These are phyloP conservation scores for Cettia cetti DNA, from an alignment of 2,113 vertebrate genomes.

Conservation along the genomic window DNA sequence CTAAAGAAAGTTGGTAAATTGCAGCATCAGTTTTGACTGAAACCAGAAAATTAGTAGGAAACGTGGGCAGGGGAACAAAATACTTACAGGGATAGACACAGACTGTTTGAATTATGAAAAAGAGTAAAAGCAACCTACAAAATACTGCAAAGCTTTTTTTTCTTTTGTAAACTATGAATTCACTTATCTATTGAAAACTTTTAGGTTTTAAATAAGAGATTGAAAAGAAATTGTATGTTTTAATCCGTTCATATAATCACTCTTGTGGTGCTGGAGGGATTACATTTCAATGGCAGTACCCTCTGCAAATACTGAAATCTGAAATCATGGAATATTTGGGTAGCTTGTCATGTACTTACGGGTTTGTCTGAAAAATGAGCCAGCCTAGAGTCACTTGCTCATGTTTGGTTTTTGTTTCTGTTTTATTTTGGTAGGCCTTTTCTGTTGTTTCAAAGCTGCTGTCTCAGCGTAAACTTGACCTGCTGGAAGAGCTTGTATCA, in stretches of 20 bases:
- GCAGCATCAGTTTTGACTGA: background rate
- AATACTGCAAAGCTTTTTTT: background rate
- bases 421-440: conserved; percentile 81
- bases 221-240: background rate
- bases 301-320: background rate
- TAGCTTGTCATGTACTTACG: background rate
- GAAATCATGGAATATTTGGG: background rate
- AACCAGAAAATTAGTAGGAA: background rate
- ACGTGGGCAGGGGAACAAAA: background rate
- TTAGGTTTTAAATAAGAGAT: background rate
- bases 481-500: conserved; percentile 87
- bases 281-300: background rate
- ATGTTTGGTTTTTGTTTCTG: background rate
- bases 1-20: background rate
- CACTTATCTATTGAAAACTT: background rate
- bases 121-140: background rate
- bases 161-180: background rate
- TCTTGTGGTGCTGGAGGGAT: background rate
- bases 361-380: background rate
- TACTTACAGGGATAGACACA: background rate
- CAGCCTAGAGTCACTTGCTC: background rate
- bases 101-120: background rate
- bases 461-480: conserved; percentile 85
- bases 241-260: background rate
- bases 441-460: conserved; percentile 87